phyloP scores from a whole-genome alignment of 2,797 vertebrate genomes.

The Rhinogobio ventralis region DNA sequence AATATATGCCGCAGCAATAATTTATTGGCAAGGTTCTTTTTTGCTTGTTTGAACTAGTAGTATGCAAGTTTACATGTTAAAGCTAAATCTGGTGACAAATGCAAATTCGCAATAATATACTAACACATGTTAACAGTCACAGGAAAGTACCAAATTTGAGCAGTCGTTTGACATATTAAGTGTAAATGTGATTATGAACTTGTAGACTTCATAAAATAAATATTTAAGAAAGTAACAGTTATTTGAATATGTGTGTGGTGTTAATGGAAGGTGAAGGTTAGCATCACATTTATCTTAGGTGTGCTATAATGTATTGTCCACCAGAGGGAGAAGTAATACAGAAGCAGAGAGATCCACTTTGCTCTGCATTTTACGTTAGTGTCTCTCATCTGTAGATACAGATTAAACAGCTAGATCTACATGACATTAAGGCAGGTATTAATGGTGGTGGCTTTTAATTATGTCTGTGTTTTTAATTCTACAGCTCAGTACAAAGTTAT shows the following conservation, averaged over 20 bases:
- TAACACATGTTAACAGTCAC: not conserved
- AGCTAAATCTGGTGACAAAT: not conserved
- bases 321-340: conserved; percentile 34
- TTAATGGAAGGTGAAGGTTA: not conserved
- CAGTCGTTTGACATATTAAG: not conserved
- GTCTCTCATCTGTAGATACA: not conserved
- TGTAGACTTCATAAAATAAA: not conserved
- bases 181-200: conserved; percentile 10
- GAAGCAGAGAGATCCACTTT: not conserved
- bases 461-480: not conserved
- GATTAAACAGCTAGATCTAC: not conserved
- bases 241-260: not conserved
- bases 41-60: not conserved
- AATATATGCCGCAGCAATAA: not conserved
- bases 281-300: not conserved
- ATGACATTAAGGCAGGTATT: not conserved
- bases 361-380: not conserved
- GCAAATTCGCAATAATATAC: not conserved
- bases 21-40: not conserved
- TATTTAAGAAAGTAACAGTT: conserved; percentile 17
- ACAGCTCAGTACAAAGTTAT: no score
- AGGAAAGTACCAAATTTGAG: not conserved
- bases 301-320: conserved; percentile 5
- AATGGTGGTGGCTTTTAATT: not conserved
- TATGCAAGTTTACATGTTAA: not conserved